Percentiles rank a stretch among this genome's conserved stretches.
Conservation (phyloP, 2,797 vertebrate genomes). For the Atherinosoma microstoma region DNA sequence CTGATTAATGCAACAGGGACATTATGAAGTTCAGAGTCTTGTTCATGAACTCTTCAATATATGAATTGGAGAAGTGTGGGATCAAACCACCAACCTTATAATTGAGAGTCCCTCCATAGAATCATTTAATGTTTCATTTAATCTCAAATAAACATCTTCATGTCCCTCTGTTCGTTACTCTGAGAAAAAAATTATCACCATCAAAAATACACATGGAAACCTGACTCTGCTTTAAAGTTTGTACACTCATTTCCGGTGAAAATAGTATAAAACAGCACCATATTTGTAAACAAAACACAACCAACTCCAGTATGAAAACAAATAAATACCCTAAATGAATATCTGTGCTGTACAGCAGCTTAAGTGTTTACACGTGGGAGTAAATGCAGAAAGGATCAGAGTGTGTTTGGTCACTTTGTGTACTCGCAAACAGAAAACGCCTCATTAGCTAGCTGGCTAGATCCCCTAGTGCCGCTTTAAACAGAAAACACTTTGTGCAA, state of each 20-base stretch:
- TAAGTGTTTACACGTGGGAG: conserved; percentile 35
- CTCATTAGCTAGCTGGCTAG: not conserved
- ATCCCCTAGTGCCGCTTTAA: conserved; percentile 47
- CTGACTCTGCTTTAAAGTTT: not conserved
- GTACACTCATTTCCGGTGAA: not conserved
- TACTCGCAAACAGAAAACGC: conserved; percentile 18
- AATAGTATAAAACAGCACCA: not conserved
- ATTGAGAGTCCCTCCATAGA: not conserved
- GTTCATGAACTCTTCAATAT: accelerated
- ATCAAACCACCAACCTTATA: not conserved
- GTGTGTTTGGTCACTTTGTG: conserved; percentile 44
- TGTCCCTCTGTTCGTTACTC: not conserved
- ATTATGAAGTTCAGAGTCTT: not conserved
- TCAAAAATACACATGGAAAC: not conserved
- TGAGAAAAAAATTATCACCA: not conserved
- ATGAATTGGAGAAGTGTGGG: not conserved
- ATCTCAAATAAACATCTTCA: not conserved
- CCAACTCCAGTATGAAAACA: conserved; percentile 15
- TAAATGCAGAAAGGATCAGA: conserved; percentile 42
- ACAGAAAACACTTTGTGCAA: conserved; percentile 40
- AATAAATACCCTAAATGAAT: conserved; percentile 17
- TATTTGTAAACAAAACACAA: not conserved
- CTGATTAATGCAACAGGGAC: not conserved
- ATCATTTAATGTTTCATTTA: not conserved
- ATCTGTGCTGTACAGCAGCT: conserved; percentile 36